A percentile compares a stretch with the other conserved stretches of the same genome.
These are phyloP conservation scores for Gnathonemus echidnorhynchus DNA, from an alignment of 2,113 vertebrate genomes.

Conservation along the genomic window DNA sequence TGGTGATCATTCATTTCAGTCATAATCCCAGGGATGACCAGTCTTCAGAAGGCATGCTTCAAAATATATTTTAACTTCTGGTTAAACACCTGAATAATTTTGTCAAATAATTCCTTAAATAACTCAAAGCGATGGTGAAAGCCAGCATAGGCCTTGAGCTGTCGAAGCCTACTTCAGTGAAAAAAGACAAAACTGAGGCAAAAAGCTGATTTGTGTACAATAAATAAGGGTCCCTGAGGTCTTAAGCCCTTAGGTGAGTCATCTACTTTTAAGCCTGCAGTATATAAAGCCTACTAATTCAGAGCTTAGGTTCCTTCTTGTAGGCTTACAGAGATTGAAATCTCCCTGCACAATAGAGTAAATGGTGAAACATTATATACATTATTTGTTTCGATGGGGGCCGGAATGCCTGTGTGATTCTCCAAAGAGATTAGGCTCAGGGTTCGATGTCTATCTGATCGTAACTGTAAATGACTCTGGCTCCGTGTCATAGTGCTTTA, in stretches of 20 bases:
- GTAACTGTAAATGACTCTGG: conserved; percentile 44
- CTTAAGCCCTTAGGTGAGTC: conserved; percentile 41
- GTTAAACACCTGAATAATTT: neutral
- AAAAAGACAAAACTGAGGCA: conserved; percentile 19
- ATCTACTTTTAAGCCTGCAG: conserved; percentile 34
- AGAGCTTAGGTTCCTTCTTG: conserved; percentile 43
- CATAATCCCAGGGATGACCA: neutral
- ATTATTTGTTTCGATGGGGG: conserved; percentile 50
- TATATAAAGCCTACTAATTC: conserved; percentile 42
- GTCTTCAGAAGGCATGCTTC: neutral
- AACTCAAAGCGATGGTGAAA: neutral
- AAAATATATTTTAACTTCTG: neutral
- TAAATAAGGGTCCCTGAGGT: conserved; percentile 28
- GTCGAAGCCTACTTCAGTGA: conserved; percentile 8
- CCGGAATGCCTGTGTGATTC: conserved; percentile 43
- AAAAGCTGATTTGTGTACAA: conserved; percentile 36
- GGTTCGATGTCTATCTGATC: conserved; percentile 35
- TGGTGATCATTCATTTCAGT: neutral
- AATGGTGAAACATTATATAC: conserved; percentile 48
- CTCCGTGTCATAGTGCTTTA: conserved; percentile 41
- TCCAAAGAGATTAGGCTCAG: conserved; percentile 42
- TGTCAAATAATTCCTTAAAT: neutral
- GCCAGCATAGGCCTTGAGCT: neutral
- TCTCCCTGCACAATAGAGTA: conserved; percentile 41
- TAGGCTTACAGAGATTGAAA: conserved; percentile 35